Conservation (phyloP, 2,113 vertebrate species). For the Cynoglossus semilaevis region DNA sequence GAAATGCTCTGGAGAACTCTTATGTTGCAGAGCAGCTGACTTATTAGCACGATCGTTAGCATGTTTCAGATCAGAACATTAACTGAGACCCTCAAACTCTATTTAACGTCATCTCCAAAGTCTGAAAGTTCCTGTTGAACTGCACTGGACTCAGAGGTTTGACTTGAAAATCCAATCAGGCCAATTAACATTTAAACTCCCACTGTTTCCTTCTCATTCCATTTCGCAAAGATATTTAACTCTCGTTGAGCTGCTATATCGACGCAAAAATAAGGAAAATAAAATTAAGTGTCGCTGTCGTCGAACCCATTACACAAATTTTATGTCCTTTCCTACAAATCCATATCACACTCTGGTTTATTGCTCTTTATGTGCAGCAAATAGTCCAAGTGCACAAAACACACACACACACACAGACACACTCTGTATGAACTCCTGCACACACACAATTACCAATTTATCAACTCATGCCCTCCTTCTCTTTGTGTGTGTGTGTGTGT, state of each 20-base stretch:
- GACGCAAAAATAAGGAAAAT: background rate
- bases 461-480: constrained; percentile 61
- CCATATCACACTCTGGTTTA: constrained; percentile 12
- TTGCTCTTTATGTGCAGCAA: constrained; percentile 14
- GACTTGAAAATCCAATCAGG: too few species aligned
- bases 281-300: background rate
- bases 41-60: constrained; percentile 33
- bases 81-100: too few species aligned
- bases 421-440: constrained; percentile 12
- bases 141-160: too few species aligned
- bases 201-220: constrained; percentile 22
- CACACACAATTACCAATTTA: constrained; percentile 58
- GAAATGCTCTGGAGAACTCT: too few species aligned
- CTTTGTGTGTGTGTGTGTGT: constrained; percentile 12
- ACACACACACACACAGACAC: constrained; percentile 28
- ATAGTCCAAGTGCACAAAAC: constrained; percentile 2
- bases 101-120: too few species aligned
- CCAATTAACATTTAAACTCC: background rate
- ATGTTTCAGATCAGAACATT: too few species aligned
- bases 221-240: constrained; percentile 4
- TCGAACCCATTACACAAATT: constrained; percentile 13
- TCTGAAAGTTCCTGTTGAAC: too few species aligned
- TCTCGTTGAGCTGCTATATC: background rate
- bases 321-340: constrained; percentile 24
- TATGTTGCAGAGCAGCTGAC: too few species aligned